A percentile compares a stretch with the other conserved stretches of the same genome.
phyloP scores from a whole-genome alignment of 2,888 invertebrate genomes.

The Habroteleia sp. region DNA sequence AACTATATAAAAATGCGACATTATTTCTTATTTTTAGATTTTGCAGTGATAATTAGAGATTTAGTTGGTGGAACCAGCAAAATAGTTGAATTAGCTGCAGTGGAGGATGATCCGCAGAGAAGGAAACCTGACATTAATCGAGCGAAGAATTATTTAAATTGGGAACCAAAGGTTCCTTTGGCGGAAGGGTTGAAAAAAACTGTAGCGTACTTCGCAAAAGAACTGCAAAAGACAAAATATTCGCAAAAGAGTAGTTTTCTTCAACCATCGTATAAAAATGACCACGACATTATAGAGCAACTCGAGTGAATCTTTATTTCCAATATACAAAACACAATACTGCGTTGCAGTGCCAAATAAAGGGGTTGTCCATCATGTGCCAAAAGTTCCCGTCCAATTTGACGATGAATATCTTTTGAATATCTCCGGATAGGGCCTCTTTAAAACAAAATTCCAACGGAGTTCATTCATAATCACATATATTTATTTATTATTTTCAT shows the following conservation, averaged over 20 bases:
- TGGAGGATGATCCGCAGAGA: constrained; percentile 97
- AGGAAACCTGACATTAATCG: constrained; percentile 95
- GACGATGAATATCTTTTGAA: no score
- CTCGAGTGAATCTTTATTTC: constrained; percentile 58
- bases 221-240: constrained; percentile 86
- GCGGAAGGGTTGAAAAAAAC: constrained; percentile 94
- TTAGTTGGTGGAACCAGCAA: constrained; percentile 92
- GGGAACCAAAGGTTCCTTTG: constrained; percentile 95
- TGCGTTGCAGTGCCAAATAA: constrained; percentile 51
- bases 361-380: constrained; percentile 69
- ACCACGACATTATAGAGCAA: constrained; percentile 78
- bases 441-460: no score
- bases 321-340: constrained; percentile 2
- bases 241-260: constrained; percentile 82
- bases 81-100: constrained; percentile 91
- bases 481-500: no score
- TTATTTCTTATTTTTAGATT: constrained; percentile 84
- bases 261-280: constrained; percentile 73
- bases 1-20: no score
- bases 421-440: no score
- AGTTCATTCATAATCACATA: no score
- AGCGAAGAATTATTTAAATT: constrained; percentile 91
- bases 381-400: constrained; percentile 72
- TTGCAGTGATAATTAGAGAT: constrained; percentile 91
- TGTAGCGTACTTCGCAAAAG: constrained; percentile 95